Conservation (phyloP, 2,888 invertebrate species). For the Dugesia japonica region DNA sequence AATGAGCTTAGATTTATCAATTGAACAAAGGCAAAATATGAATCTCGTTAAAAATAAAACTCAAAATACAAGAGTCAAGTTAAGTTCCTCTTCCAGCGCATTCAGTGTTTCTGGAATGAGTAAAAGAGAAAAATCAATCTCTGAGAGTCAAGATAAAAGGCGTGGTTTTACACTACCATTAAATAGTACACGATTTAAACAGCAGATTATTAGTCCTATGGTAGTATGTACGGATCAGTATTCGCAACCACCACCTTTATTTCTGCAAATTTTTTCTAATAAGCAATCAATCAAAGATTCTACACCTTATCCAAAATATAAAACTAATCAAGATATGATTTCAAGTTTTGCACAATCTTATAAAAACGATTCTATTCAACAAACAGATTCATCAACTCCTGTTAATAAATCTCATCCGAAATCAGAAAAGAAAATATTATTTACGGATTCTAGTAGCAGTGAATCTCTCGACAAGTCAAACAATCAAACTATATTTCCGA, state of each 20-base stretch:
- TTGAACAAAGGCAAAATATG: background rate
- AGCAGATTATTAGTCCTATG: conserved; percentile 25
- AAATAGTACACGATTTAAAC: conserved; percentile 12
- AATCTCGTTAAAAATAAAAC: background rate
- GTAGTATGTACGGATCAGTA: conserved; percentile 20
- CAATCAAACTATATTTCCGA: background rate
- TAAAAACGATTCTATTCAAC: background rate
- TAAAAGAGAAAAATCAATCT: conserved; percentile 21
- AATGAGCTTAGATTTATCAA: background rate
- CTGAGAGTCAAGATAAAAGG: background rate
- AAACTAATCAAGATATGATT: conserved; percentile 20
- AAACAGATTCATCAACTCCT: background rate
- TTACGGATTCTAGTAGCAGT: conserved; percentile 28
- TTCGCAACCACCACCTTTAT: conserved; percentile 1
- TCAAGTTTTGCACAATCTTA: background rate
- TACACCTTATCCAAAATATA: conserved; percentile 27
- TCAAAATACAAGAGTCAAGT: background rate
- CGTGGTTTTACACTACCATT: conserved; percentile 20
- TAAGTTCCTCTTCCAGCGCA: background rate
- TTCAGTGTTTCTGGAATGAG: background rate
- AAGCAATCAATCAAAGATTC: conserved; percentile 6
- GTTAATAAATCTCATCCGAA: background rate
- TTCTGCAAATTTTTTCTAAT: background rate
- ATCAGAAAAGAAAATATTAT: conserved; percentile 14
- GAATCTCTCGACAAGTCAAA: conserved; percentile 15